Evolutionary conservation across 2,113 vertebrate genomes (phyloP).

Genomic region (Microtus pennsylvanicus): DNA sequence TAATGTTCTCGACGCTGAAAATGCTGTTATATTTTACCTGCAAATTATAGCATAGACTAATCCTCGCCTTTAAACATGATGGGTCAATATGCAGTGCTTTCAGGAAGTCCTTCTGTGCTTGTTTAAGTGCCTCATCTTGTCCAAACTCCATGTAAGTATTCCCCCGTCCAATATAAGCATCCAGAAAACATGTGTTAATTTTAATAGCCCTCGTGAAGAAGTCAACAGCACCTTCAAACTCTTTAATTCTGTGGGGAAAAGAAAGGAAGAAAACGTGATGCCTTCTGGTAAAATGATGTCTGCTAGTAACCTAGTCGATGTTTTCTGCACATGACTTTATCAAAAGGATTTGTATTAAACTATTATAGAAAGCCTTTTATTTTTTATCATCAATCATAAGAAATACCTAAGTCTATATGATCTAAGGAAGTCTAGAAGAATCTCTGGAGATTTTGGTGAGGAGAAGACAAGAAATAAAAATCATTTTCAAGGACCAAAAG

Average conservation of each 20-base stretch:
- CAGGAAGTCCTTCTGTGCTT: slow-evolving; percentile 88
- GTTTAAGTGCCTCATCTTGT: slow-evolving; percentile 70
- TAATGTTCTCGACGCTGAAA: background rate
- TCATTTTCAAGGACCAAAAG: background rate
- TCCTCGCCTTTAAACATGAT: slow-evolving; percentile 83
- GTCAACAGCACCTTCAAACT: slow-evolving; percentile 86
- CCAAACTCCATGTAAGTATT: slow-evolving; percentile 87
- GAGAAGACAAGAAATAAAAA: background rate
- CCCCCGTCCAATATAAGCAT: slow-evolving; percentile 87
- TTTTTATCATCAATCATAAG: background rate
- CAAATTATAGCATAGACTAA: slow-evolving; percentile 88
- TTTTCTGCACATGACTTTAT: slow-evolving; percentile 8
- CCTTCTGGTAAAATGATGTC: background rate
- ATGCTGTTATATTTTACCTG: slow-evolving; percentile 83
- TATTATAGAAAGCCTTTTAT: background rate
- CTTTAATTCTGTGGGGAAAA: slow-evolving; percentile 81
- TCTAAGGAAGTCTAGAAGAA: background rate
- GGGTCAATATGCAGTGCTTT: slow-evolving; percentile 87
- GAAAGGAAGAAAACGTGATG: slow-evolving; percentile 61
- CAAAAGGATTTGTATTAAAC: background rate
- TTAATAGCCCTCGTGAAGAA: slow-evolving; percentile 85
- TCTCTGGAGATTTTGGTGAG: slow-evolving; percentile 4
- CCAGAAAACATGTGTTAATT: slow-evolving; percentile 83
- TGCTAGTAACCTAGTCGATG: background rate
- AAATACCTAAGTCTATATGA: background rate